Evolutionary conservation across 2,888 invertebrate genomes (phyloP), one percentile per base, ranked within the genome.

Genomic region (Trichogramma evanescens): DNA sequence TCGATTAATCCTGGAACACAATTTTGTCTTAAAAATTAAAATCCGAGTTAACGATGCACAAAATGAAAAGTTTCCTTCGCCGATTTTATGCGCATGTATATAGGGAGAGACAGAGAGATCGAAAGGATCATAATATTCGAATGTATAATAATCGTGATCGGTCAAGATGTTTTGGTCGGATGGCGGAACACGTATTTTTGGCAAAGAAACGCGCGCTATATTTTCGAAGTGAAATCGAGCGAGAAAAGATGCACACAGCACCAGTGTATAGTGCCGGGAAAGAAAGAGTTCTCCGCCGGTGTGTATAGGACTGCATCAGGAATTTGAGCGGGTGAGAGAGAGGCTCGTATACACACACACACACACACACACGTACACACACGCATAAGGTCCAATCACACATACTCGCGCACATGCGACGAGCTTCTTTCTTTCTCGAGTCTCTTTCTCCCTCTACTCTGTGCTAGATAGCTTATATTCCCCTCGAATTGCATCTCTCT

Each of bases 391-490:
- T 45, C 45, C 9, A 8, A n/a, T 45, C 45, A 41, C 50, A 49
- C 49, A 7, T 41, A 41, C 56, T 39, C 44, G 48, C 43, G 50
- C 54, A 6, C 38, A 7, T 8, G 8, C n/a, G 42, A 13, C 26
- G 49, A 50, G 41, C 26, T 38, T 38, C 13, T 49, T 38, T 10
- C 26, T 26, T 26, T 26, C 26, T 26, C 26, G 9, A 26, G 26
- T 44, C 44, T 44, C 50, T 50, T 50, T 41, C 42, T 56, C 53
- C 5, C 55, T 39, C 46, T 52, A 72, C 75, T 76, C 76, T 69
- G 72, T 74, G 74, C 74, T 75, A 75, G 76, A 76, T 26, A 26
- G 26, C 26, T 26, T 26, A 26, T 26, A 3, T 70, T 67, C 71
- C 71, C 71, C 72, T 71, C 70, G 69, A 67, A 67, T 44, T 44